These are phyloP conservation scores for Heteromormyrus szaboi DNA, from an alignment of 2,797 vertebrate genomes.

Conservation along the genomic window DNA sequence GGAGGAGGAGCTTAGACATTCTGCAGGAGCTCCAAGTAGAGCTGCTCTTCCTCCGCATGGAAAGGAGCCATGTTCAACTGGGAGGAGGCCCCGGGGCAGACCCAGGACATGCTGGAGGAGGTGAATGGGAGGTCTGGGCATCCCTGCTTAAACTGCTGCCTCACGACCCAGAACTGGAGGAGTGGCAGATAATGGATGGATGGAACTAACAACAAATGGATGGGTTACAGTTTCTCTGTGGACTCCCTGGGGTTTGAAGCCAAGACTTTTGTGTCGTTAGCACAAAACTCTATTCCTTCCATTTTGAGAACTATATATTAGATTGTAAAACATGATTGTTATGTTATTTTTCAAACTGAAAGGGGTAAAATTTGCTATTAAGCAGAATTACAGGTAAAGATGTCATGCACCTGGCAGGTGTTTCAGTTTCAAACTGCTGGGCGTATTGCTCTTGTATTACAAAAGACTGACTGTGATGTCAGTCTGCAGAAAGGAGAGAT, in stretches of 20 bases:
- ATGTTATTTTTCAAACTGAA: neutral
- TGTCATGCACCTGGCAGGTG: neutral
- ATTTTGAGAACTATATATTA: neutral
- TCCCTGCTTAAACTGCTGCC: neutral
- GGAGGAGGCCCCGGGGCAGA: too few relatives aligned
- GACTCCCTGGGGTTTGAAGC: neutral
- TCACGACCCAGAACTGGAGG: neutral
- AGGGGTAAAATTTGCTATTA: neutral
- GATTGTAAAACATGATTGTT: neutral
- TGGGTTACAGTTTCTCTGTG: neutral
- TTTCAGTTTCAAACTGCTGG: neutral
- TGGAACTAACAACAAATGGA: neutral
- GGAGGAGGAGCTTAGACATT: neutral
- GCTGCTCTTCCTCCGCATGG: neutral
- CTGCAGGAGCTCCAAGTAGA: neutral
- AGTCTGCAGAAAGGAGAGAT: neutral
- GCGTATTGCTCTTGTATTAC: neutral
- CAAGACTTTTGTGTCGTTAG: neutral
- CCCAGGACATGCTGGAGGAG: too few relatives aligned
- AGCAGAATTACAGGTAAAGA: neutral
- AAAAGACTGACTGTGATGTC: neutral
- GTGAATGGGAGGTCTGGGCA: neutral
- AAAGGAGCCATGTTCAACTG: too few relatives aligned
- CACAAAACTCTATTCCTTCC: neutral
- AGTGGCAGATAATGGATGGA: neutral